Evolutionary conservation across 2,113 vertebrate genomes (phyloP).

Genomic region (Cebidichthys violaceus): DNA sequence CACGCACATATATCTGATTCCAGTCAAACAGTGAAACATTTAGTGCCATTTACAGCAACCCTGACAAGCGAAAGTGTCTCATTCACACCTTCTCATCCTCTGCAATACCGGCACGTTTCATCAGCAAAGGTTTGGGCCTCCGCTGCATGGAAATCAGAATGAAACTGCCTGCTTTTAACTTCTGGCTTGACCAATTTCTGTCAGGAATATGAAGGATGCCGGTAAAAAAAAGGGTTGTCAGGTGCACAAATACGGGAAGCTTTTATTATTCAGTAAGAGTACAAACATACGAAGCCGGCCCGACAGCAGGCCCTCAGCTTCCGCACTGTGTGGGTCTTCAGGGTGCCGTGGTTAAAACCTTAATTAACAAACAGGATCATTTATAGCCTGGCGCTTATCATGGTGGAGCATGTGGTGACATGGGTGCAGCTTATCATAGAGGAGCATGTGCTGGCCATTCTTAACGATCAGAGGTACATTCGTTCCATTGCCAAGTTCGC

Average conservation of each 20-base stretch:
- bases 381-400: constrained; percentile 66
- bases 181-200: constrained; percentile 3
- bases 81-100: constrained; percentile 26
- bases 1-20: constrained; percentile 17
- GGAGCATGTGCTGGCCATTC: constrained; percentile 46
- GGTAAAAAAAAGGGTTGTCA: constrained; percentile 35
- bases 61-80: constrained; percentile 37
- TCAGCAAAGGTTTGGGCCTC: constrained; percentile 20
- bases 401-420: constrained; percentile 36
- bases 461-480: constrained; percentile 57
- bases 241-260: constrained; percentile 10
- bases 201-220: constrained; percentile 30
- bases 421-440: constrained; percentile 44
- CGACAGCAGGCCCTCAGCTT: constrained; percentile 16
- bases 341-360: constrained; percentile 40
- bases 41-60: constrained; percentile 12
- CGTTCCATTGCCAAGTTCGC: constrained; percentile 20
- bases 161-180: constrained; percentile 29
- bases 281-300: not conserved
- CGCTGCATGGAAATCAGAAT: constrained; percentile 24
- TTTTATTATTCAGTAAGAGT: constrained; percentile 31
- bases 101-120: constrained; percentile 29
- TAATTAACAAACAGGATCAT: constrained; percentile 57
- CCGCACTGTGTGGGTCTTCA: constrained; percentile 15
- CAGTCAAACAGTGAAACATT: constrained; percentile 24